Percentiles rank a stretch among this genome's conserved stretches.
Evolutionary conservation across 1,140 invertebrate genomes (phyloP).

Genomic region (Nephila pilipes): DNA sequence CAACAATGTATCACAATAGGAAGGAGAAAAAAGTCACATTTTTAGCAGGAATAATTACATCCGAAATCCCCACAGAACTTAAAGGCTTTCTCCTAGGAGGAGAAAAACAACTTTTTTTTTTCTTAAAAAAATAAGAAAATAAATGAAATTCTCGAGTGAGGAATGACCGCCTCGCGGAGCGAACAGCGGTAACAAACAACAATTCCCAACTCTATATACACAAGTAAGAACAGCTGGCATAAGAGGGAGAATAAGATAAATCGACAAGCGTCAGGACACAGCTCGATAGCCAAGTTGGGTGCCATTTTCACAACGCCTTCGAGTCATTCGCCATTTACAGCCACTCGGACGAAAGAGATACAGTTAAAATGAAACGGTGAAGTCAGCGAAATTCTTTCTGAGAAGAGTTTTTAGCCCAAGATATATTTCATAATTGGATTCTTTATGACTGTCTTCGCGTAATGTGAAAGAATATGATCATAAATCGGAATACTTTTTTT

Average conservation of each 20-base stretch:
- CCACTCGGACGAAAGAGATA: not conserved
- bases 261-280: conserved; percentile 18
- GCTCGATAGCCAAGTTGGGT: not conserved
- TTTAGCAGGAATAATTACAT: not conserved
- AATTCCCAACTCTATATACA: not conserved
- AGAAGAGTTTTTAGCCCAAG: no score
- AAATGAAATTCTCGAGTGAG: not conserved
- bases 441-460: no score
- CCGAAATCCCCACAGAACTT: not conserved
- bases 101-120: not conserved
- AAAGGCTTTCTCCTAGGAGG: not conserved
- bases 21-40: no score
- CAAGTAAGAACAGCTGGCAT: conserved; percentile 48
- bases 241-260: conserved; percentile 43
- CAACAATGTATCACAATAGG: not conserved
- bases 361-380: no score
- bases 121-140: not conserved
- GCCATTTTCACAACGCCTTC: not conserved
- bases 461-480: no score
- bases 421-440: no score
- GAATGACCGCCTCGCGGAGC: not conserved
- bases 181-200: conserved; percentile 55
- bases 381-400: no score
- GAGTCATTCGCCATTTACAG: not conserved
- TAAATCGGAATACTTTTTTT: no score